Conservation (phyloP, 1,140 invertebrate species). For the Rhyzopertha dominica region DNA sequence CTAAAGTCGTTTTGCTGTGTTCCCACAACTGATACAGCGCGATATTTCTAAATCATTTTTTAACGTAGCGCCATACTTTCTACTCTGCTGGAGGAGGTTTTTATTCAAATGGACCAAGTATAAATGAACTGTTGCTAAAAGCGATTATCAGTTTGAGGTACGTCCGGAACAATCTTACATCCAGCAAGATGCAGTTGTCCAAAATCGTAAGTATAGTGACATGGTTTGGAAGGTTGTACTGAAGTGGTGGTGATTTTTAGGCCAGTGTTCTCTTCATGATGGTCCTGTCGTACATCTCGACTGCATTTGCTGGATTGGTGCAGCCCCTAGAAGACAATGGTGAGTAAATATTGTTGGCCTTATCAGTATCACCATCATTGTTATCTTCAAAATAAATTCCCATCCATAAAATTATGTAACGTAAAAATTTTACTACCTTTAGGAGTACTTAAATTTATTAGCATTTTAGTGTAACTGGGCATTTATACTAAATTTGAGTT, state of each 20-base stretch:
- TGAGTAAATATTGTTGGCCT: too few relatives aligned
- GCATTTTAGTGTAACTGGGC: too few relatives aligned
- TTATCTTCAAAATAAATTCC: background rate
- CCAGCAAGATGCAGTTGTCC: slow-evolving; percentile 3
- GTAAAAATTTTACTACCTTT: too few relatives aligned
- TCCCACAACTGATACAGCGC: background rate
- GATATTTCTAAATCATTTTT: too few relatives aligned
- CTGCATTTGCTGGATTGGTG: slow-evolving; percentile 3
- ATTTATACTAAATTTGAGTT: too few relatives aligned
- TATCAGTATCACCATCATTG: too few relatives aligned
- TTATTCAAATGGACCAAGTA: slow-evolving; percentile 9
- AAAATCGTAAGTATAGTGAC: slow-evolving; percentile 5
- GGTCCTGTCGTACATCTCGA: background rate
- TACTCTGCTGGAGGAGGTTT: too few relatives aligned
- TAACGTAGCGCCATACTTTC: too few relatives aligned
- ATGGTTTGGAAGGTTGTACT: background rate
- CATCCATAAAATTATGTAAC: too few relatives aligned
- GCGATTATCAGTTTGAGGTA: background rate
- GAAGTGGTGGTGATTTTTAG: background rate
- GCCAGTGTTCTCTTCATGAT: slow-evolving; percentile 1
- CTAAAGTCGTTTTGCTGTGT: background rate
- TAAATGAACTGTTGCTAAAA: slow-evolving; percentile 1
- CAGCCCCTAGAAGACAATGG: slow-evolving; percentile 7
- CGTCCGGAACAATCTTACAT: background rate
- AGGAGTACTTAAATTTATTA: too few relatives aligned